Conservation (phyloP, 2,888 invertebrate species). For the Eulithis prunata region DNA sequence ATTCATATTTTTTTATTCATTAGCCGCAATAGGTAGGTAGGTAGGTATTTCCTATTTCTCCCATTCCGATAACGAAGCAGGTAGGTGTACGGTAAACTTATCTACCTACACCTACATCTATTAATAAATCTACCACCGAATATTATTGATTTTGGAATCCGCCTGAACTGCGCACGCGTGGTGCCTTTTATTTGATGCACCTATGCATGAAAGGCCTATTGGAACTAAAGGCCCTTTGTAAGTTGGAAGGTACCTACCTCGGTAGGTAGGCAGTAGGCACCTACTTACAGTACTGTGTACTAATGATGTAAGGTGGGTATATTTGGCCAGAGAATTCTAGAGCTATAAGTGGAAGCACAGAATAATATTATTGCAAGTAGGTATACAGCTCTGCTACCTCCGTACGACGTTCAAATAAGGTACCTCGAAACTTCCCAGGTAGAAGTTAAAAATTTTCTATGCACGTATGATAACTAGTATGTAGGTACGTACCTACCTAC, state of each 20-base stretch:
- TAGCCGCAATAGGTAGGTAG: not conserved
- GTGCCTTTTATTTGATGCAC: slow-evolving; percentile 24
- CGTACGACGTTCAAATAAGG: too few species aligned
- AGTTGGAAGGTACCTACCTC: not conserved
- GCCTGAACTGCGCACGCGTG: slow-evolving; percentile 28
- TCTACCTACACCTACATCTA: slow-evolving; percentile 10
- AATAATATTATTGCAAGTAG: too few species aligned
- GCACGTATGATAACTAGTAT: too few species aligned
- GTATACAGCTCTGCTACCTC: too few species aligned
- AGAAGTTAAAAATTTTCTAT: too few species aligned
- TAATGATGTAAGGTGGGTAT: too few species aligned
- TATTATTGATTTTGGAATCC: slow-evolving; percentile 28
- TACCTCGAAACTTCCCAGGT: too few species aligned
- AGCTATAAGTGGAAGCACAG: too few species aligned
- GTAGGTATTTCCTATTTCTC: slow-evolving; percentile 11
- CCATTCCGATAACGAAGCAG: not conserved
- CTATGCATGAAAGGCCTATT: slow-evolving; percentile 25
- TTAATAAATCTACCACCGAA: slow-evolving; percentile 20
- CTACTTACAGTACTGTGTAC: too few species aligned
- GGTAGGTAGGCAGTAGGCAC: too few species aligned
- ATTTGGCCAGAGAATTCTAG: too few species aligned
- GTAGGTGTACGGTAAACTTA: not conserved
- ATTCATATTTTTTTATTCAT: not conserved
- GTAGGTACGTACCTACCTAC: too few species aligned
- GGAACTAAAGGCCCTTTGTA: slow-evolving; percentile 1